Conservation (phyloP, 2,888 invertebrate species). For the Orthosia gothica region DNA sequence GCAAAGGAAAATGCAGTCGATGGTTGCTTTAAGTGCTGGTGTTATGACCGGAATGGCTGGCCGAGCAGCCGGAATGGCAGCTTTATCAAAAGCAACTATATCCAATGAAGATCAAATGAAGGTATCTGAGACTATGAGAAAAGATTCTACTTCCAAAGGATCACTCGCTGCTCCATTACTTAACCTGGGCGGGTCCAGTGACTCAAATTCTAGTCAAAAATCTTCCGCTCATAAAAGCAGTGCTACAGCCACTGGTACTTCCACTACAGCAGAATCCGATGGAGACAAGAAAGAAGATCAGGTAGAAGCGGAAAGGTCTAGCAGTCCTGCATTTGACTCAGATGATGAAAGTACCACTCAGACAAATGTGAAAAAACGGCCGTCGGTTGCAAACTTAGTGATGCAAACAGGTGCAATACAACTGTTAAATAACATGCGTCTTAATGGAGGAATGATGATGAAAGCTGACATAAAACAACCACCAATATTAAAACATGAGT, state of each 20-base stretch:
- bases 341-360: constrained; percentile 96
- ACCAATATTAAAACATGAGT: constrained; percentile 81
- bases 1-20: constrained; percentile 98
- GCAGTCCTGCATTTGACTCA: constrained; percentile 98
- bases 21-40: constrained; percentile 97
- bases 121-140: constrained; percentile 83
- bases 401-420: constrained; percentile 92
- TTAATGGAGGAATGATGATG: constrained; percentile 90
- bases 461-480: constrained; percentile 84
- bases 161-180: constrained; percentile 85
- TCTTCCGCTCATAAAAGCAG: constrained; percentile 92
- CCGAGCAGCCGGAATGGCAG: constrained; percentile 96
- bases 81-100: constrained; percentile 95
- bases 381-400: constrained; percentile 93
- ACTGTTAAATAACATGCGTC: constrained; percentile 90
- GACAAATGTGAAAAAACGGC: constrained; percentile 91
- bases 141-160: constrained; percentile 85
- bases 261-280: constrained; percentile 90
- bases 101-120: constrained; percentile 94
- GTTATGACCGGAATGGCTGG: constrained; percentile 98
- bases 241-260: constrained; percentile 91
- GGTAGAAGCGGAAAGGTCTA: constrained; percentile 95
- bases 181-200: constrained; percentile 88
- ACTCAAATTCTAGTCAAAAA: constrained; percentile 92
- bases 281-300: constrained; percentile 88